Base-by-base conservation (phyloP, 2,797 vertebrate genomes). In the Chaunax sp. region DNA sequence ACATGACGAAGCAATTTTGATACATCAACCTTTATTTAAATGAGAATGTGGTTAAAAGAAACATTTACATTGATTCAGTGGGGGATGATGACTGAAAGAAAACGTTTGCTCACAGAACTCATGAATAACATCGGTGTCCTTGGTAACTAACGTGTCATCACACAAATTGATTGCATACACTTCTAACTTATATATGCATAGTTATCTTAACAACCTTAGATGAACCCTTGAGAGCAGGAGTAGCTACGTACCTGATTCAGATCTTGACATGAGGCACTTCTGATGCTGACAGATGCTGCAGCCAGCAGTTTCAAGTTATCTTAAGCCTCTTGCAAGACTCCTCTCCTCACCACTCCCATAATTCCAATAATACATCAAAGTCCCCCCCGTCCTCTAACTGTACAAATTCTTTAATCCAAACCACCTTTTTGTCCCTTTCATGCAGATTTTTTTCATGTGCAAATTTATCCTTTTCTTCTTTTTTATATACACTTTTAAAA, bases 361-460 rank as follows among this genome's bases (percentile, higher is more conserved):
- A 71, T 76, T 75, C 46, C 51, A 61, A 57, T 44, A 74, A 70
- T 58, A 30, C 71, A 53, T 59, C 45, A 78, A 45, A 69, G 44
- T 49, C 11, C 13, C 28, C 28, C 33, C 9, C 33, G 10, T 35
- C 13, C 23, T 62, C 16, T 44, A 14, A 60, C 54, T 43, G 33
- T 25, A 37, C 15, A 55, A 13, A 60, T 30, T 33, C 35, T 61
- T 37, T 20, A 44, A 65, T 64, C 55, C 35, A 49, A 47, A 33
- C 30, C 19, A 47, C 41, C n/a, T 41, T 53, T 41, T 64, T 19
- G 59, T 66, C 47, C 18, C 10, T 69, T 66, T 77, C 16, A 62
- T 53, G 47, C 56, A 18, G 59, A 43, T 45, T 45, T 66, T 26
- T 78, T 76, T 78, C 40, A 61, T 57, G 26, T 44, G n/a, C 26